Percentiles rank a stretch among this genome's conserved stretches.
Conservation (phyloP, 1,140 invertebrate genomes). For the Anthonomus grandis region DNA sequence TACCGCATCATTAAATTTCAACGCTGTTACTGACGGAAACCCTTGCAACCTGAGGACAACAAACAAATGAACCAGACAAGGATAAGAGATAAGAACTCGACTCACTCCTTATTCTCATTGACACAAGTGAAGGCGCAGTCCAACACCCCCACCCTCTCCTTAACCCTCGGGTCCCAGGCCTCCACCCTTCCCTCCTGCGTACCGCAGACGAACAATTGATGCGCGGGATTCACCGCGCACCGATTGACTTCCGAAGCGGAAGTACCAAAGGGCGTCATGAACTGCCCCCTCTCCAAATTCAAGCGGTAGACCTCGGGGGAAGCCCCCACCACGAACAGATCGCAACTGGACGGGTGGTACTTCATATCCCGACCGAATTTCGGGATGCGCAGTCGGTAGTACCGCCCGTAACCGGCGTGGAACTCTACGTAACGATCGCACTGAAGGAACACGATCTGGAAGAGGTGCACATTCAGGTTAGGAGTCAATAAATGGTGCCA, state of each 20-base stretch:
- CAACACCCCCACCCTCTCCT: constrained; percentile 71
- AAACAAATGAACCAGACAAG: constrained; percentile 1
- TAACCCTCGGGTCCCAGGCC: constrained; percentile 90
- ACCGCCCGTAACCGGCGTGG: constrained; percentile 87
- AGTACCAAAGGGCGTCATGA: constrained; percentile 78
- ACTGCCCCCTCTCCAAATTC: constrained; percentile 94
- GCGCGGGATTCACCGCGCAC: constrained; percentile 82
- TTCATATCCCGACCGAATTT: constrained; percentile 93
- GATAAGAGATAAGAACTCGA: background rate
- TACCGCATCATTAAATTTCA: constrained; percentile 79
- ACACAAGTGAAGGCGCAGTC: constrained; percentile 81
- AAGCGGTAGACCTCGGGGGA: constrained; percentile 89
- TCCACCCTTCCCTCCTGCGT: constrained; percentile 91
- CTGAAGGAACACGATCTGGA: constrained; percentile 74
- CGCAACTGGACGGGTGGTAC: constrained; percentile 87
- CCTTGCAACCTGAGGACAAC: constrained; percentile 54
- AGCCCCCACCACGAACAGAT: constrained; percentile 87
- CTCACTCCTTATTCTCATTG: constrained; percentile 53
- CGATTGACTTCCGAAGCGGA: constrained; percentile 78
- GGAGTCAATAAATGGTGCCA: background rate
- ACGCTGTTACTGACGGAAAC: constrained; percentile 74
- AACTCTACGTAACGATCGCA: constrained; percentile 92
- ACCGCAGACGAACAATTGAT: constrained; percentile 84
- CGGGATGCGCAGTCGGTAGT: constrained; percentile 89
- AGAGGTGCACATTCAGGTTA: constrained; percentile 23